phyloP scores from a whole-genome alignment of 2,113 vertebrate species.

The Piaya cayana region DNA sequence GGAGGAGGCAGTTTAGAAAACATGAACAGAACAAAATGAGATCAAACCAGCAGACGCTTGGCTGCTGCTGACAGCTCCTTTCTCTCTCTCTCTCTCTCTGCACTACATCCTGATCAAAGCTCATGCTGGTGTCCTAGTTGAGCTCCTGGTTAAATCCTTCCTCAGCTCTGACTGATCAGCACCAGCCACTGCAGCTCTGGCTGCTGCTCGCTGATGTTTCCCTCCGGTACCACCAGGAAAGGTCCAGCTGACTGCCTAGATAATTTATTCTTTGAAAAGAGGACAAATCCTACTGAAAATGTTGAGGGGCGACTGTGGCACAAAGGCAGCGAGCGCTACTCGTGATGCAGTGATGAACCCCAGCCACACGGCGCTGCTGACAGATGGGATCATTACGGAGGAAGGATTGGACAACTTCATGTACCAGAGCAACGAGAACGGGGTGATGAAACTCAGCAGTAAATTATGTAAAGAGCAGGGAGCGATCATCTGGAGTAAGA shows the following conservation, averaged over 20 bases:
- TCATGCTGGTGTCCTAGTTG: not conserved
- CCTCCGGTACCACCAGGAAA: rapidly evolving
- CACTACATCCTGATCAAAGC: not conserved
- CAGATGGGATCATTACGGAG: not conserved
- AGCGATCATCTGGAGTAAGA: not conserved
- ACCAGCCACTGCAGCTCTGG: not conserved
- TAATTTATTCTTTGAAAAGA: not conserved
- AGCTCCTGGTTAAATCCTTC: not conserved
- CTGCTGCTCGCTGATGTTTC: not conserved
- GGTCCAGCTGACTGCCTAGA: not conserved
- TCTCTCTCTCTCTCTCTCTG: not conserved
- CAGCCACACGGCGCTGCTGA: not conserved
- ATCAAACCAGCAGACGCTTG: not conserved
- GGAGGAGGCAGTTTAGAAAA: not conserved
- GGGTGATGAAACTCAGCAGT: not conserved
- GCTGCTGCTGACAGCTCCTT: not conserved
- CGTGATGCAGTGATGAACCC: not conserved
- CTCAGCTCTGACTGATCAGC: not conserved
- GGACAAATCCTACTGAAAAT: not conserved
- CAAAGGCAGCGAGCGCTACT: not conserved
- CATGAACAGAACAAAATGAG: not conserved
- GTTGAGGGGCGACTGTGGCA: not conserved
- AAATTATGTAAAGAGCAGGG: not conserved
- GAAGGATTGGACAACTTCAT: not conserved
- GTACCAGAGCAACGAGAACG: not conserved